A percentile compares a stretch with the other conserved stretches of the same genome.
phyloP scores from a whole-genome alignment of 1,140 invertebrate genomes.

The Lordiphosa stackelbergi region DNA sequence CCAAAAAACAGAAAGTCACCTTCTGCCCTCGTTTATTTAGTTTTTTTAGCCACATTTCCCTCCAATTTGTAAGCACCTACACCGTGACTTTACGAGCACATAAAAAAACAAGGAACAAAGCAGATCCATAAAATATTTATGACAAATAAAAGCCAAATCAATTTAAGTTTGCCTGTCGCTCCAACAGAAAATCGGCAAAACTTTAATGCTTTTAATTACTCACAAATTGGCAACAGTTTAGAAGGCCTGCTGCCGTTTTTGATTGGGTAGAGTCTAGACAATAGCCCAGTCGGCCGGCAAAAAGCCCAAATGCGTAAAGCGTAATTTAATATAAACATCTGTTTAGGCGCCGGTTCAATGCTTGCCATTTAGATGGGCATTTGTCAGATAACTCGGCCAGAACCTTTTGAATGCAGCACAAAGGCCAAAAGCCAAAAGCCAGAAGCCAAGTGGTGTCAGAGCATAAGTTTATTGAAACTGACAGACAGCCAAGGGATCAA shows the following conservation, averaged over 20 bases:
- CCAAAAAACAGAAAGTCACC: no score
- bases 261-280: slow-evolving; percentile 57
- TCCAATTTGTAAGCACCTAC: no score
- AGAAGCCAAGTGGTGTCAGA: slow-evolving; percentile 25
- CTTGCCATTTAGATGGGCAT: slow-evolving; percentile 55
- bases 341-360: slow-evolving; percentile 36
- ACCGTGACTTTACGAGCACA: slow-evolving; percentile 26
- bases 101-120: slow-evolving; percentile 38
- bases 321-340: slow-evolving; percentile 71
- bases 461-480: slow-evolving; percentile 11
- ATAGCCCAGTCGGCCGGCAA: slow-evolving; percentile 35
- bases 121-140: slow-evolving; percentile 56
- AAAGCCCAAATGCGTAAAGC: slow-evolving; percentile 50
- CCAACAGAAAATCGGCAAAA: slow-evolving; percentile 42
- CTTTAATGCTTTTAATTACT: slow-evolving; percentile 65
- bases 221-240: slow-evolving; percentile 39
- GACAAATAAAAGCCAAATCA: slow-evolving; percentile 47
- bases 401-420: slow-evolving; percentile 55
- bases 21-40: no score
- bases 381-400: slow-evolving; percentile 56
- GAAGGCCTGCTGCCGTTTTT: slow-evolving; percentile 31
- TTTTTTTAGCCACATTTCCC: no score
- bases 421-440: slow-evolving; percentile 20
- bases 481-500: slow-evolving; percentile 1
- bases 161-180: slow-evolving; percentile 60